Conservation (phyloP, 2,888 invertebrate species). For the Pocota personata region DNA sequence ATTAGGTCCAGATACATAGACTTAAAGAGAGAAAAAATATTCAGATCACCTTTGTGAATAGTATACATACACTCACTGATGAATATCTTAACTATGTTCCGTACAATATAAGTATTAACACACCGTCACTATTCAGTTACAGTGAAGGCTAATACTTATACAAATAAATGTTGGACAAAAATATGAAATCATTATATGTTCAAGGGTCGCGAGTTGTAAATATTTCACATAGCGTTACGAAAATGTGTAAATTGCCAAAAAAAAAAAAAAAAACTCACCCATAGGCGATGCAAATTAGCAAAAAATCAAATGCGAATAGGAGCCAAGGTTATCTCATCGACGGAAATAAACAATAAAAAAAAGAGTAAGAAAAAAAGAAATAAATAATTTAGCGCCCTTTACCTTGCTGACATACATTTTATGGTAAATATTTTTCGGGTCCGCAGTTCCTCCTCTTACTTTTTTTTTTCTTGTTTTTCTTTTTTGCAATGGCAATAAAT, state of each 20-base stretch:
- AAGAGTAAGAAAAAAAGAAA: constrained; percentile 40
- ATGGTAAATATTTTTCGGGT: constrained; percentile 76
- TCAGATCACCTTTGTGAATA: constrained; percentile 3
- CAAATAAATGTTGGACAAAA: background rate
- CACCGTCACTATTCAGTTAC: background rate
- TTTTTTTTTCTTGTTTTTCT: background rate
- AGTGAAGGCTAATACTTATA: background rate
- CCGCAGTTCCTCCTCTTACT: constrained; percentile 20
- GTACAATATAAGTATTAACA: background rate
- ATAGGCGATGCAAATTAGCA: constrained; percentile 62
- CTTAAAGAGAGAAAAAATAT: background rate
- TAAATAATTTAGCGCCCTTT: constrained; percentile 78
- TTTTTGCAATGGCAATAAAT: constrained; percentile 53
- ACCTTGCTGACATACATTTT: constrained; percentile 82
- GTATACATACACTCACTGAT: background rate
- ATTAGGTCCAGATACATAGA: background rate
- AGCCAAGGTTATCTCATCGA: constrained; percentile 75
- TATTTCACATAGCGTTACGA: constrained; percentile 19
- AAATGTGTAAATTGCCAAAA: constrained; percentile 50
- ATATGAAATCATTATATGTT: constrained; percentile 7
- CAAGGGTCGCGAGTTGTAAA: constrained; percentile 32
- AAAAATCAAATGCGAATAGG: constrained; percentile 74
- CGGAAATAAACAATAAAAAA: constrained; percentile 53
- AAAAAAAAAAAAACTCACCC: constrained; percentile 21
- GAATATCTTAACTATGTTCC: background rate